Evolutionary conservation across 2,888 invertebrate genomes (phyloP), one percentile per base, ranked within the genome.

Genomic region (Caenorhabditis imperialis): DNA sequence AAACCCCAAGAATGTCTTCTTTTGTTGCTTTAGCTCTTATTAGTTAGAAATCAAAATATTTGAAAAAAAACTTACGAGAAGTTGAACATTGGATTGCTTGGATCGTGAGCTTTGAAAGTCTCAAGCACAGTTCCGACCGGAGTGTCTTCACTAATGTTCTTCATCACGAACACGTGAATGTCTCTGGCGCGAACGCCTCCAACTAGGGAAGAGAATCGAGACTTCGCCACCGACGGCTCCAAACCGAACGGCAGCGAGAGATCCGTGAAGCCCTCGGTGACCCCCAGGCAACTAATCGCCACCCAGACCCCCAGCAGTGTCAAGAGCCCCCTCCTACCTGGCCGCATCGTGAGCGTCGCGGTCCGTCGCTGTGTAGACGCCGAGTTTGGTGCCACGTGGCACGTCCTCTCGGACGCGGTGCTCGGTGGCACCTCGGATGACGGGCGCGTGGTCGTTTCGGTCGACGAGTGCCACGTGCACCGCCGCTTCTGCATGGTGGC

Each of bases 401-500:
- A 95, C 94, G 89, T 96, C 95, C 90, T 98, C 97, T 87, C 92
- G 93, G 1, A 95, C 45, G 30, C 57, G 48, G 33, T 71, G 47
- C 45, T 76, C 70, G 18, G 48, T 48, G 30, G 94, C 14, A 93
- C 81, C 81, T 42, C 57, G 58, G 58, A 82, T 79, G 73, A 55
- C 48, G 27, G 80, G 81, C 89, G 94, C 94, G 91, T 97, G 97
- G 91, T 98, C 97, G 90, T 98, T 98, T 44, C 96, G 94, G 89
- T 98, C 98, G 73, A 94, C 92, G 72, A 99, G 91, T 88, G 93
- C 94, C 30, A 96, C 94, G 76, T 94, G 93, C 65, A 96, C 95
- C 94, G 94, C 95, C 1, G 96, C 95, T 89, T 94, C 94, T 74
- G 96, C 96, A 78, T 96, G 94, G 90, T 96, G 96, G 88, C 96